These are phyloP conservation scores for Nomada fabriciana DNA, from an alignment of 2,888 invertebrate species.

Conservation along the genomic window DNA sequence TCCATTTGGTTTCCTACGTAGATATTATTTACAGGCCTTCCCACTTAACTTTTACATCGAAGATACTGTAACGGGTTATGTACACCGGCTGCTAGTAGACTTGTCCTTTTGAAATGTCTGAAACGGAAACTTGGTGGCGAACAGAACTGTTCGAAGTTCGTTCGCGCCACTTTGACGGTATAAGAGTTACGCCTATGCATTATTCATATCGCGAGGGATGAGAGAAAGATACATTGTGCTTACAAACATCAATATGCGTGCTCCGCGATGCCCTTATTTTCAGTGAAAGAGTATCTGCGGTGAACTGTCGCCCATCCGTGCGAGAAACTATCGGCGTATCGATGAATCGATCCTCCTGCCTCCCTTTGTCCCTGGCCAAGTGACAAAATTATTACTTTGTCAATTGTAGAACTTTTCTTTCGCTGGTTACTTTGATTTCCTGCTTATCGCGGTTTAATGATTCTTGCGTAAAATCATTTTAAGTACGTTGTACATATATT, in stretches of 20 bases:
- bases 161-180: constrained; percentile 66
- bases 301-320: constrained; percentile 19
- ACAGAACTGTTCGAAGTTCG: constrained; percentile 64
- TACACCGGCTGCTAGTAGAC: constrained; percentile 29
- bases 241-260: constrained; percentile 75
- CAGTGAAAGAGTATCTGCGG: constrained; percentile 54
- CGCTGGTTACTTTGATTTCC: too few species aligned
- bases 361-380: too few species aligned
- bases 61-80: constrained; percentile 7
- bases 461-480: too few species aligned
- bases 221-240: constrained; percentile 70
- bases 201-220: constrained; percentile 71
- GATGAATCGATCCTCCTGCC: constrained; percentile 9
- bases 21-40: too few species aligned
- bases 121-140: constrained; percentile 49
- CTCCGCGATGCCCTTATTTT: constrained; percentile 60
- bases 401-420: neutral
- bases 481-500: too few species aligned
- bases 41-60: constrained; percentile 9
- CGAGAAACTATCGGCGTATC: constrained; percentile 39
- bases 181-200: constrained; percentile 70
- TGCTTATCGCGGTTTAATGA: too few species aligned
- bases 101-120: constrained; percentile 59
- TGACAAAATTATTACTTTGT: neutral
- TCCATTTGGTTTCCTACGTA: neutral